phyloP scores from a whole-genome alignment of 2,113 vertebrate species.

The Alethe castanea region DNA sequence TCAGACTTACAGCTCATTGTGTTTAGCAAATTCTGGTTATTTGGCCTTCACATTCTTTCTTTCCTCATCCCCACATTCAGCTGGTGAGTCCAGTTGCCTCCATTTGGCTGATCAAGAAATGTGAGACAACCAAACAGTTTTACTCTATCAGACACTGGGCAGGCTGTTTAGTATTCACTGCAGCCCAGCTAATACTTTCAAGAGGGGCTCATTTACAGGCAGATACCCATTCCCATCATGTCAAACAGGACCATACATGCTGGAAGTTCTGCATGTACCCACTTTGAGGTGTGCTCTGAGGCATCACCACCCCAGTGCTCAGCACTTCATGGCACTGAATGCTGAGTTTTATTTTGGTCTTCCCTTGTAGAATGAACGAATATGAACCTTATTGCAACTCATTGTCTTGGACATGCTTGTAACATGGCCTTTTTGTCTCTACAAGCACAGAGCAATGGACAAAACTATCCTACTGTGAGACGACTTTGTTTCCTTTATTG shows the following conservation, averaged over 20 bases:
- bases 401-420: neutral
- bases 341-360: neutral
- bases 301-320: neutral
- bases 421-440: neutral
- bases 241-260: neutral
- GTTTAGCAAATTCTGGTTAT: neutral
- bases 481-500: conserved; percentile 4
- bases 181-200: neutral
- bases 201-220: neutral
- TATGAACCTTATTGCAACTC: neutral
- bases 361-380: neutral
- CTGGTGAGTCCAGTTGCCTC: neutral
- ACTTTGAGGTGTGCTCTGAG: neutral
- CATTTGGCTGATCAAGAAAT: neutral
- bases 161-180: neutral
- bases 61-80: neutral
- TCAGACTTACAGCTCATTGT: neutral
- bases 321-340: neutral
- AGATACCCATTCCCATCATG: neutral
- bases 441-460: neutral
- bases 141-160: neutral
- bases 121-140: neutral
- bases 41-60: neutral
- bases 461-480: neutral
- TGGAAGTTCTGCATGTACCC: neutral